Percentiles rank a stretch among this genome's conserved stretches.
Conservation (phyloP, 2,113 vertebrate genomes). For the Ploceus nigricollis region DNA sequence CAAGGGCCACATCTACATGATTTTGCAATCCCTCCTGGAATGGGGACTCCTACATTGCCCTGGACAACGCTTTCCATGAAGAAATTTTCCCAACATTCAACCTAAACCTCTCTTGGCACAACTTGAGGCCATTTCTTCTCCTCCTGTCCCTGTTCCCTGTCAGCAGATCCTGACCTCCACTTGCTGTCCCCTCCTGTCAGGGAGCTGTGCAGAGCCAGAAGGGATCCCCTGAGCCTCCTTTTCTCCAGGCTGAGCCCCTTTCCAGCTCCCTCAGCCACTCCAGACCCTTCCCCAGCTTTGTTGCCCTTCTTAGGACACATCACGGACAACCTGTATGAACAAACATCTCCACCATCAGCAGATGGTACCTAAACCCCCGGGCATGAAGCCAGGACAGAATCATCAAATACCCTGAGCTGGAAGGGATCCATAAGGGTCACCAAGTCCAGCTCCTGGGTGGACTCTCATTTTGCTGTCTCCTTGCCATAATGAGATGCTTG, state of each 20-base stretch:
- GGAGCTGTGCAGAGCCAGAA: accelerated
- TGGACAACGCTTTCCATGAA: not conserved
- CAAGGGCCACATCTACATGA: not conserved
- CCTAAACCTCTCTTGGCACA: not conserved
- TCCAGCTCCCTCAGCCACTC: not conserved
- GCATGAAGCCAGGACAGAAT: not conserved
- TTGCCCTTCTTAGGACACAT: not conserved
- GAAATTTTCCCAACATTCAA: not conserved
- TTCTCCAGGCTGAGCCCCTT: not conserved
- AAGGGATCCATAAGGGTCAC: not conserved
- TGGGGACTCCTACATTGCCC: not conserved
- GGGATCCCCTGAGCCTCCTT: not conserved
- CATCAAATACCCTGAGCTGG: not conserved
- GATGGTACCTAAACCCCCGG: not conserved
- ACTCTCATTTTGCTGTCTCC: not conserved
- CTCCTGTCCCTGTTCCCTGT: not conserved
- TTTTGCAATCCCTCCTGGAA: not conserved
- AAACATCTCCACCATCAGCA: not conserved
- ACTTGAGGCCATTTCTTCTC: not conserved
- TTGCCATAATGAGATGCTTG: accelerated
- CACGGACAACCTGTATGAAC: accelerated
- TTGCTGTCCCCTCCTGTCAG: not conserved
- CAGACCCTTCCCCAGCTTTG: not conserved
- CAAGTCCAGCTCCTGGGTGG: not conserved
- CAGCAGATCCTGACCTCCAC: accelerated